phyloP scores from a whole-genome alignment of 2,888 invertebrate species.

The Dryadula phaetusa region DNA sequence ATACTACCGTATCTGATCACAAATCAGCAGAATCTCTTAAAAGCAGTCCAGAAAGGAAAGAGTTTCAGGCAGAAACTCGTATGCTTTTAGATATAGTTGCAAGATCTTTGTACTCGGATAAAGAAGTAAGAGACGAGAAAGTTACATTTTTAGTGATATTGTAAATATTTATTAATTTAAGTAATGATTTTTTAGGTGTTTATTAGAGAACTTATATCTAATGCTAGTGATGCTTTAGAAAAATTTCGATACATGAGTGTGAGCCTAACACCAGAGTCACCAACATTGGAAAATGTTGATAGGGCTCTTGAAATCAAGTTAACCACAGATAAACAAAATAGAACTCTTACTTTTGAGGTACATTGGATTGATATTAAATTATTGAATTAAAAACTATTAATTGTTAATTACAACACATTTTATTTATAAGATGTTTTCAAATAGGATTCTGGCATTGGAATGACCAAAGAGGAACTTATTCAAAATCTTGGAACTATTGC shows the following conservation, averaged over 20 bases:
- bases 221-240: constrained; percentile 98
- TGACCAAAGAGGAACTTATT: constrained; percentile 96
- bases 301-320: constrained; percentile 94
- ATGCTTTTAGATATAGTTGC: constrained; percentile 99
- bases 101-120: constrained; percentile 97
- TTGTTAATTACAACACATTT: no score
- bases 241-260: constrained; percentile 93
- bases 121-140: constrained; percentile 87
- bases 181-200: constrained; percentile 88
- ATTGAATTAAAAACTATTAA: no score
- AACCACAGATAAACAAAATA: constrained; percentile 92
- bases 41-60: constrained; percentile 89
- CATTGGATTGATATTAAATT: constrained; percentile 28
- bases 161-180: background rate
- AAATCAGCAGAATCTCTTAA: constrained; percentile 72
- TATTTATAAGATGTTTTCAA: constrained; percentile 7
- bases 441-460: constrained; percentile 96
- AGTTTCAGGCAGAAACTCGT: constrained; percentile 98
- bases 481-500: constrained; percentile 98
- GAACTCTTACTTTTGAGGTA: constrained; percentile 94
- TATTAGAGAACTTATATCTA: constrained; percentile 97
- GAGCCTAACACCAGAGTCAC: constrained; percentile 79
- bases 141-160: background rate
- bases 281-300: constrained; percentile 83
- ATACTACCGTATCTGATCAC: constrained; percentile 61